These are phyloP conservation scores for Sisor rabdophorus DNA, from an alignment of 2,113 vertebrate species.

Conservation along the genomic window DNA sequence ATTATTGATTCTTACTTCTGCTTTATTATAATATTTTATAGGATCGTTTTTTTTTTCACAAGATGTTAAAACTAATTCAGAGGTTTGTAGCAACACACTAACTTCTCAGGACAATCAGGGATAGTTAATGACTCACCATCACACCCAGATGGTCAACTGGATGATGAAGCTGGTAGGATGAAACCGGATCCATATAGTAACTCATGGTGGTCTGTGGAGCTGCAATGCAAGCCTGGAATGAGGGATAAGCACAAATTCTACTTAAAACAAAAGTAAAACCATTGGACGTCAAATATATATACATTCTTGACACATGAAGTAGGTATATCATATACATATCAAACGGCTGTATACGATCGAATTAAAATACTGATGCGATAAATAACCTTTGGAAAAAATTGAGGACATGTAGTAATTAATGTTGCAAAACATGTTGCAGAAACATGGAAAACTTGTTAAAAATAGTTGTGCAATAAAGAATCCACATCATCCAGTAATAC, in stretches of 20 bases:
- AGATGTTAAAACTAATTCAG: background rate
- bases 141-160: conserved; percentile 69
- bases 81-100: conserved; percentile 37
- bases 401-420: no score
- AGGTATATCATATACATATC: background rate
- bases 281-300: conserved; percentile 18
- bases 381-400: no score
- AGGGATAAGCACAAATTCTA: conserved; percentile 12
- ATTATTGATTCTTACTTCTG: background rate
- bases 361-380: no score
- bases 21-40: background rate
- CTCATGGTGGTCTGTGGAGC: conserved; percentile 75
- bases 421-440: no score
- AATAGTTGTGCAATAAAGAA: background rate
- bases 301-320: background rate
- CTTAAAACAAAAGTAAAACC: conserved; percentile 19
- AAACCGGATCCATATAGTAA: conserved; percentile 84
- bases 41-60: background rate
- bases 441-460: background rate
- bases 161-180: conserved; percentile 70
- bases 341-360: no score
- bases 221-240: conserved; percentile 16
- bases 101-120: conserved; percentile 52
- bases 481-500: background rate
- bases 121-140: conserved; percentile 81